phyloP scores from a whole-genome alignment of 2,888 invertebrate genomes.

The Taphrorychus bicolor region DNA sequence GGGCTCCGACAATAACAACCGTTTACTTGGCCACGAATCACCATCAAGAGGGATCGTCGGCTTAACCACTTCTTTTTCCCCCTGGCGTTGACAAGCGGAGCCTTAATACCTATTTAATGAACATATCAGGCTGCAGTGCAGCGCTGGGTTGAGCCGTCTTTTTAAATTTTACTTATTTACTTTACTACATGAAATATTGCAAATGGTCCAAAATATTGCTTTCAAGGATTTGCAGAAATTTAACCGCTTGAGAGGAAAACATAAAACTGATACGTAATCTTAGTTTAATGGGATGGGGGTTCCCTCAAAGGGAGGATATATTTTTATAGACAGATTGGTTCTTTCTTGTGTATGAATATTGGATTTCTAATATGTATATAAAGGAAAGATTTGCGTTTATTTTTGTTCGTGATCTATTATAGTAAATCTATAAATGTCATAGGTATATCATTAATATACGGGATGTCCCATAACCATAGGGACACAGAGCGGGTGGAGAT shows the following conservation, averaged over 20 bases:
- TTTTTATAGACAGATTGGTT: conserved; percentile 2
- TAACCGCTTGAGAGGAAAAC: conserved; percentile 21
- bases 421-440: too few species aligned
- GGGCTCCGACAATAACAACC: conserved; percentile 52
- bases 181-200: conserved; percentile 36
- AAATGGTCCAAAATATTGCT: conserved; percentile 32
- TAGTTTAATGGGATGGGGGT: conserved; percentile 24
- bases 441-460: too few species aligned
- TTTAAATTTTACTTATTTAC: conserved; percentile 45
- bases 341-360: neutral
- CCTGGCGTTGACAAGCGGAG: conserved; percentile 44
- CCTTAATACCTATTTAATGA: conserved; percentile 53
- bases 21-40: conserved; percentile 50
- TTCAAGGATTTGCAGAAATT: conserved; percentile 23
- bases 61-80: conserved; percentile 49
- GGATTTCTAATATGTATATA: neutral
- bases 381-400: neutral
- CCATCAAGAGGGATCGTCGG: conserved; percentile 51
- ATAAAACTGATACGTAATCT: conserved; percentile 30
- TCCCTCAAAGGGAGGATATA: conserved; percentile 6
- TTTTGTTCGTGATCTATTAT: too few species aligned
- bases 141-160: conserved; percentile 42
- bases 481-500: too few species aligned
- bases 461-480: too few species aligned
- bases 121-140: conserved; percentile 46